Conservation (phyloP, 2,888 invertebrate genomes). For the Iselma pallidipennis region DNA sequence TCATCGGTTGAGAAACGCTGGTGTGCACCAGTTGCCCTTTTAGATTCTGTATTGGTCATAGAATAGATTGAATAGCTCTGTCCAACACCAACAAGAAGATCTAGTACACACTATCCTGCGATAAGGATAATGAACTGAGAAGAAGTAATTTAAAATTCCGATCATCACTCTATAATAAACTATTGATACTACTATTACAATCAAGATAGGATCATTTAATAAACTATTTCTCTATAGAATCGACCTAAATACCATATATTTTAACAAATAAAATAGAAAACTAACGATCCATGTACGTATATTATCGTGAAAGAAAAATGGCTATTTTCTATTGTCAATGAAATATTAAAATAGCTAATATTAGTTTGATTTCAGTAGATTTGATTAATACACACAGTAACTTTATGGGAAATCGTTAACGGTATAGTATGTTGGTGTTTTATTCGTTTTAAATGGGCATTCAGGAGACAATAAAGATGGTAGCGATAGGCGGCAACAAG, state of each 20-base stretch:
- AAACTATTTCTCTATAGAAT: neutral
- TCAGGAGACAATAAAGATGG: neutral
- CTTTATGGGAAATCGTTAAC: no score
- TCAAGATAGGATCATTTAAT: neutral
- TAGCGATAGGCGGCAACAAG: slow-evolving; percentile 2
- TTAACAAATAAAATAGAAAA: no score
- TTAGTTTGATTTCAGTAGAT: no score
- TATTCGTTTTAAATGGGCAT: neutral
- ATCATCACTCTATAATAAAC: neutral
- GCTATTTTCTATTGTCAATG: no score
- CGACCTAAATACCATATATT: neutral
- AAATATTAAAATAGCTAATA: no score
- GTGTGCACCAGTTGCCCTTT: no score
- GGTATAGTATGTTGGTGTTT: no score
- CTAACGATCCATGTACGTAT: no score
- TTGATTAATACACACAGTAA: no score
- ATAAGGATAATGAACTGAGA: neutral
- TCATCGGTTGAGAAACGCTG: no score
- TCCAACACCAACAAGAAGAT: neutral
- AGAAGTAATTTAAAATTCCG: neutral
- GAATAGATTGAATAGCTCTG: neutral
- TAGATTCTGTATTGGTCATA: no score
- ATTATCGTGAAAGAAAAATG: no score
- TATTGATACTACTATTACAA: neutral
- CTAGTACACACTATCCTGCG: neutral